Percentiles rank a stretch among this genome's conserved stretches.
Evolutionary conservation across 2,888 invertebrate genomes (phyloP).

Genomic region (Suillia variegata): DNA sequence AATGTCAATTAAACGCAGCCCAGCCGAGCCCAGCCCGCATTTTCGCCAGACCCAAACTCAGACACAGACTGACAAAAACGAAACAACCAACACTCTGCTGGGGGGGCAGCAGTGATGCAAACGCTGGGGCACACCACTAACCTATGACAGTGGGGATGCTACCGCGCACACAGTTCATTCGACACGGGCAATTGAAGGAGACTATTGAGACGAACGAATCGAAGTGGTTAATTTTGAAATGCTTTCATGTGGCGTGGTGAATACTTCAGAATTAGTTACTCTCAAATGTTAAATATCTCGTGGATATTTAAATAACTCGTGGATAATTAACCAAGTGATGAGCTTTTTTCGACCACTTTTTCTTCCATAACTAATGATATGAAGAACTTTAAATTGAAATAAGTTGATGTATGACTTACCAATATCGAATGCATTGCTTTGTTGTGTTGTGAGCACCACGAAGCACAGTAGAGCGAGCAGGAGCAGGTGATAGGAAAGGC

Average conservation of each 20-base stretch:
- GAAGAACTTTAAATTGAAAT: too few species aligned
- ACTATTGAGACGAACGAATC: conserved; percentile 14
- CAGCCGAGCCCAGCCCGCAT: conserved; percentile 19
- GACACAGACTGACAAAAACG: too few species aligned
- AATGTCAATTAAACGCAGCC: conserved; percentile 46
- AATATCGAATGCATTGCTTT: conserved; percentile 50
- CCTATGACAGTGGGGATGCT: background rate
- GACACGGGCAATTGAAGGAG: background rate
- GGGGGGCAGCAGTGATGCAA: background rate
- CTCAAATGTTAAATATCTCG: too few species aligned
- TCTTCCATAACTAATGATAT: too few species aligned
- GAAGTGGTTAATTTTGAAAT: conserved; percentile 7
- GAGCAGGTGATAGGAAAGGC: conserved; percentile 48
- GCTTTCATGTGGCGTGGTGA: conserved; percentile 16
- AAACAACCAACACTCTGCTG: background rate
- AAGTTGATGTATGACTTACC: conserved; percentile 42
- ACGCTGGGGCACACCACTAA: background rate
- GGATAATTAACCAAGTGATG: too few species aligned
- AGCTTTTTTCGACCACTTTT: too few species aligned
- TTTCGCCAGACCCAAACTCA: too few species aligned
- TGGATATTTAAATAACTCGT: too few species aligned
- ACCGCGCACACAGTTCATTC: background rate
- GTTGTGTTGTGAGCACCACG: conserved; percentile 45
- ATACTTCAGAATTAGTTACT: too few species aligned
- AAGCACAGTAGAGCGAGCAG: conserved; percentile 47